Percentiles rank a stretch among this genome's conserved stretches.
Conservation (phyloP, 2,113 vertebrate genomes). For the Notechis scutatus region DNA sequence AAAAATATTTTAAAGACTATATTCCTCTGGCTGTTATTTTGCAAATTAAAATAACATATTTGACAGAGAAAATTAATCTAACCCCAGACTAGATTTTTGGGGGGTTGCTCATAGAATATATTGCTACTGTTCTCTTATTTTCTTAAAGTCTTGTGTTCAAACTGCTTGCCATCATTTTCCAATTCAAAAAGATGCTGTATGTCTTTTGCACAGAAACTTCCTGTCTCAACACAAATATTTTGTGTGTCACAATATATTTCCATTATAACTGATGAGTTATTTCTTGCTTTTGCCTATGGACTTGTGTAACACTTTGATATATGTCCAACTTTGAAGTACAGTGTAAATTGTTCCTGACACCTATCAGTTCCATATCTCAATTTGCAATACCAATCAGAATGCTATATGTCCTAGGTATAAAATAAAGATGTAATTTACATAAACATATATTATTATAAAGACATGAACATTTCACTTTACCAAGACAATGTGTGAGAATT, state of each 20-base stretch:
- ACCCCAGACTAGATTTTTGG: background rate
- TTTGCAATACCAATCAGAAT: background rate
- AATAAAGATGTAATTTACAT: background rate
- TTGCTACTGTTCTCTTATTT: background rate
- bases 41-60: background rate
- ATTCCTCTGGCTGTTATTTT: conserved; percentile 9
- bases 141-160: background rate
- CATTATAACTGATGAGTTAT: background rate
- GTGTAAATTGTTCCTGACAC: background rate
- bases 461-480: background rate
- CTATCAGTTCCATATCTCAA: background rate
- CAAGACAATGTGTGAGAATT: background rate
- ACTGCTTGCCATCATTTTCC: background rate
- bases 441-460: background rate
- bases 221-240: background rate
- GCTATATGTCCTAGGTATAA: background rate
- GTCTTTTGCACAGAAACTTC: background rate
- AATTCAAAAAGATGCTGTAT: background rate
- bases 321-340: background rate
- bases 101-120: background rate
- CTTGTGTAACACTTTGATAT: background rate
- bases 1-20: conserved; percentile 9
- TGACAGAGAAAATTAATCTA: conserved; percentile 10
- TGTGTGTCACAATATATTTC: background rate
- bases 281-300: background rate